Evolutionary conservation across 2,797 vertebrate genomes (phyloP), one percentile per base, ranked within the genome.

Genomic region (Etheostoma nigrum): DNA sequence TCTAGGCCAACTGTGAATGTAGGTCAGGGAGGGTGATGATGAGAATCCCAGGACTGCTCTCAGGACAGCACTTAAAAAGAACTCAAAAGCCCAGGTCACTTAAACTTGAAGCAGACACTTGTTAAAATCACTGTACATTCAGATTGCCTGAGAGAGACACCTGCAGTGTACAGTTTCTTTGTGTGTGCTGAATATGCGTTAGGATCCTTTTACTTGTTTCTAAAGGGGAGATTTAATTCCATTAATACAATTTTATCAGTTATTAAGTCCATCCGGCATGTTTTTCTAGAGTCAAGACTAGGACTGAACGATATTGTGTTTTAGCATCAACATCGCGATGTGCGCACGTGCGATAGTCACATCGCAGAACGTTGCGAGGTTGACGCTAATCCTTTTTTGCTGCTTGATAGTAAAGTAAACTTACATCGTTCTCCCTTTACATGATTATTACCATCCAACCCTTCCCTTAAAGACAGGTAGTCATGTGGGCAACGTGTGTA

Each of bases 1-100:
- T 80, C 64, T 59, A 65, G 73, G 79, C 45, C 62, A 45, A 82
- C 70, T 69, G 62, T 73, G 72, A 85, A 92, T 90, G 83, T 90
- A 91, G 90, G 91, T 93, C 90, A 90, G 67, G 4, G 18, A 71
- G 81, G 85, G 65, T 82, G 81, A 73, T 88, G 88, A 93, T 90
- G 91, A 91, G 81, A 89, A 85, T 89, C 74, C 40, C 90, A 91
- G 89, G 48, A 61, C 85, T 63, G 52, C 69, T 86, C 76, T 69
- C 78, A 55, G 19, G 55, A 71, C 69, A 59, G 65, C 61, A 3
- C 59, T 52, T 65, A 16, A 42, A 76, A 72, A 64, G 30, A 67
- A 2, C 33, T 61, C 42, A 72, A 52, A 15, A 16, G 36, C 18
- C 10, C 44, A 25, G 47, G 44, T 74, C 36, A 51, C 61, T 59